Evolutionary conservation across 2,113 vertebrate genomes (phyloP), one percentile per base, ranked within the genome.

Genomic region (Beaufortia kweichowensis): DNA sequence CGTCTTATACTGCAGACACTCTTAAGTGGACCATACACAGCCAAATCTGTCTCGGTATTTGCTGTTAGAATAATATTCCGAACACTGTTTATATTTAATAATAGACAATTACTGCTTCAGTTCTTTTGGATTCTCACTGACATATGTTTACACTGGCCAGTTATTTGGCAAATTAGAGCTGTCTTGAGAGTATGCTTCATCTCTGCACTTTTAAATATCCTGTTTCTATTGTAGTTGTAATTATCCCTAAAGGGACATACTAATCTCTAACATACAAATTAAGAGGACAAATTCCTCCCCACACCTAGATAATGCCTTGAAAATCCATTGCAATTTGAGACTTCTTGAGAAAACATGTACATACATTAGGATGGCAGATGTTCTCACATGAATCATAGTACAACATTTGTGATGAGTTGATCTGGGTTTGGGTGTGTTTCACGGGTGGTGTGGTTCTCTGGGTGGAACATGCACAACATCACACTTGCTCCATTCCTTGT

Each of bases 341-440:
- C 6, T 56, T 43, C 48, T 11, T n/a, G n/a, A 68, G 24, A 56
- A 57, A 64, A 26, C 59, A 50, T 65, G 35, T 39, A 39, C 35
- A 39, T 39, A 39, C 35, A 39, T 61, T 72, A 76, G 56, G 55
- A 57, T 79, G 48, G 17, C 60, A 71, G 50, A 82, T 71, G 33
- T 67, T 82, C 61, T 67, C 73, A 79, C 61, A 72, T 79, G 60
- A 82, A 50, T 53, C 41, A 31, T 28, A 31, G 33, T 35, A 24
- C 39, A 11, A 24, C 41, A 60, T 59, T 31, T 31, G 41, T 76
- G 43, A 26, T 21, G 31, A 64, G 41, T 65, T 15, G 35, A 9
- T 15, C 48, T 21, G 50, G 67, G 8, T 33, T 33, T 28, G 53
- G 69, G 69, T 59, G 50, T 70, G 67, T 70, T 70, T 53, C 19